A percentile compares a stretch with the other conserved stretches of the same genome.
phyloP scores from a whole-genome alignment of 2,888 invertebrate species.

The Cylloceria caligata region DNA sequence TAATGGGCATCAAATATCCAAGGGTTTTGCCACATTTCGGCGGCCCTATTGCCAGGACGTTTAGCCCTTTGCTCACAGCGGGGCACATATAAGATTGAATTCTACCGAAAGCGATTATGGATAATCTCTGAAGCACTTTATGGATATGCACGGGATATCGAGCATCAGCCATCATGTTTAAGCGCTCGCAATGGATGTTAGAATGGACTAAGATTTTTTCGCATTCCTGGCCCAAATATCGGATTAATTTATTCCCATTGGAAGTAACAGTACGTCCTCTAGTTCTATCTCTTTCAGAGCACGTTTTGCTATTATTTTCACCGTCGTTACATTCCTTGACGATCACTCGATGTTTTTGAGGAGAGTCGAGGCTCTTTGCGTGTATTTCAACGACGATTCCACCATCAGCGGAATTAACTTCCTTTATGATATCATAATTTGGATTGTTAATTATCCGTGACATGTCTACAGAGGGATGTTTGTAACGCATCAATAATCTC shows the following conservation, averaged over 20 bases:
- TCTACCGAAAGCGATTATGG: slow-evolving; percentile 84
- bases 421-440: slow-evolving; percentile 37
- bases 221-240: slow-evolving; percentile 63
- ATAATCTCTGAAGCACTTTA: slow-evolving; percentile 80
- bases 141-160: slow-evolving; percentile 72
- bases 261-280: neutral
- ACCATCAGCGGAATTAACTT: slow-evolving; percentile 29
- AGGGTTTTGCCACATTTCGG: slow-evolving; percentile 89
- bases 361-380: slow-evolving; percentile 24
- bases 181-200: slow-evolving; percentile 69
- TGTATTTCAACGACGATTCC: slow-evolving; percentile 27
- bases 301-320: neutral
- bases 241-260: slow-evolving; percentile 34
- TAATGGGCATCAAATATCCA: slow-evolving; percentile 89
- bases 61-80: slow-evolving; percentile 88
- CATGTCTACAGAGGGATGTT: slow-evolving; percentile 48
- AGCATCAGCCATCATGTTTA: slow-evolving; percentile 74
- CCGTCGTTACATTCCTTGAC: neutral
- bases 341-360: neutral
- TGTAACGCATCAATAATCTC: neutral
- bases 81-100: slow-evolving; percentile 91
- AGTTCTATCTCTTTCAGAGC: neutral
- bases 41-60: slow-evolving; percentile 88
- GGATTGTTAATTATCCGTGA: slow-evolving; percentile 25
- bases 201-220: slow-evolving; percentile 76